Conservation (phyloP, 2,797 vertebrate genomes). For the Lagorchestes hirsutus region DNA sequence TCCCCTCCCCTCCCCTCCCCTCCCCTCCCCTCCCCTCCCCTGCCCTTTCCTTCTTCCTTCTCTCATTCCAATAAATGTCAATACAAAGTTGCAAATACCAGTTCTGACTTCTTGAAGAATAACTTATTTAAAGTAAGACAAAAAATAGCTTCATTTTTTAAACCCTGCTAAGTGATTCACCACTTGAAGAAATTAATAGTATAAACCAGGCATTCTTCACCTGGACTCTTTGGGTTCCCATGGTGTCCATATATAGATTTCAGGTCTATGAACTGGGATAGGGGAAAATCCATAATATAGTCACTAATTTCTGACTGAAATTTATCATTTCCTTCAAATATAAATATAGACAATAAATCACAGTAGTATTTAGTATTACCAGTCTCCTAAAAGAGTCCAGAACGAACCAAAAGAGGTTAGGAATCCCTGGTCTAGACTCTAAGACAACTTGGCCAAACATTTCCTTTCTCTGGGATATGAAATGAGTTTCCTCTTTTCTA, state of each 20-base stretch:
- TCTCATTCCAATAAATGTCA: not conserved
- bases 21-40: too few species aligned
- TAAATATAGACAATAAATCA: not conserved
- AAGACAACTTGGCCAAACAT: not conserved
- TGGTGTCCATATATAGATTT: not conserved
- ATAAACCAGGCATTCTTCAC: not conserved
- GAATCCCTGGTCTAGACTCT: not conserved
- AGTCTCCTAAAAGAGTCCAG: not conserved
- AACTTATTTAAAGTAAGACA: slow-evolving; percentile 80
- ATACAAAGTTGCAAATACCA: slow-evolving; percentile 73
- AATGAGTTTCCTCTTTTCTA: not conserved
- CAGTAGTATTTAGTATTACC: not conserved
- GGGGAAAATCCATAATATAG: not conserved
- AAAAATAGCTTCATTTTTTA: slow-evolving; percentile 57
- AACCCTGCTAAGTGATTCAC: slow-evolving; percentile 82
- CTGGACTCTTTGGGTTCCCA: not conserved
- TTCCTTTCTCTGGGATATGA: not conserved
- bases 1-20: too few species aligned
- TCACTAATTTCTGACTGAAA: not conserved
- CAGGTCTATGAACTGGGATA: not conserved
- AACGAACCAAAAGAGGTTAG: not conserved
- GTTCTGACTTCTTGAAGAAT: slow-evolving; percentile 78
- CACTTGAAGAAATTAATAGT: slow-evolving; percentile 84
- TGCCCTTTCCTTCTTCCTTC: not conserved
- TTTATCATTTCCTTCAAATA: not conserved